Percentiles rank a stretch among this genome's conserved stretches.
Evolutionary conservation across 2,888 invertebrate species (phyloP).

Genomic region (Escarpia spicata): DNA sequence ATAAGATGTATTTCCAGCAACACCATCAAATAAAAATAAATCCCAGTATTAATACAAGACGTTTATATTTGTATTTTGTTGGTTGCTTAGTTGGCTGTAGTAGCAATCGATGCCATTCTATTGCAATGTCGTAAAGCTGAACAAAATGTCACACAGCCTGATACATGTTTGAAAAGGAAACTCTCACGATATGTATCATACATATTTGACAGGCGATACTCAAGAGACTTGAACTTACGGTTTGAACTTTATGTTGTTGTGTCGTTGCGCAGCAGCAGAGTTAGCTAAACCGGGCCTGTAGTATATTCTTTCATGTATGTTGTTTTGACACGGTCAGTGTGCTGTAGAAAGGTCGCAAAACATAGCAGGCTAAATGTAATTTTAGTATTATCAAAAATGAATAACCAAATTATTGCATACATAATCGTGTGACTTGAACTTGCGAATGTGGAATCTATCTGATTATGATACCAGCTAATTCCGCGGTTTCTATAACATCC

Average conservation of each 20-base stretch:
- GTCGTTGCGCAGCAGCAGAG: neutral
- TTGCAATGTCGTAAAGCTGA: neutral
- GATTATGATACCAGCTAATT: no score
- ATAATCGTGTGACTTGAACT: no score
- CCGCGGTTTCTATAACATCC: no score
- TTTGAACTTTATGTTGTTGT: neutral
- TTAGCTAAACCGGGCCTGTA: neutral
- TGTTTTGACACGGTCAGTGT: neutral
- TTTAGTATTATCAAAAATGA: no score
- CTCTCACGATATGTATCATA: neutral
- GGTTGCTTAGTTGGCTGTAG: no score
- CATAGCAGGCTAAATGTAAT: no score
- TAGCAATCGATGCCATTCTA: neutral
- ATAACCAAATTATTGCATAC: no score
- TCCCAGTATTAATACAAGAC: no score
- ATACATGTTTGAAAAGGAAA: neutral
- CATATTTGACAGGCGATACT: neutral
- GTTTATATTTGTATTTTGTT: no score
- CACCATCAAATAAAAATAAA: no score
- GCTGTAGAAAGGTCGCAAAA: neutral
- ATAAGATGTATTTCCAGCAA: no score
- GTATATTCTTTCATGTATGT: neutral
- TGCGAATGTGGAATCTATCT: no score
- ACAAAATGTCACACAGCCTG: neutral
- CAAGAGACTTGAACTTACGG: neutral